A percentile compares a stretch with the other conserved stretches of the same genome.
These are phyloP conservation scores for Sinocyclocheilus grahami DNA, from an alignment of 2,113 vertebrate genomes.

Conservation along the genomic window DNA sequence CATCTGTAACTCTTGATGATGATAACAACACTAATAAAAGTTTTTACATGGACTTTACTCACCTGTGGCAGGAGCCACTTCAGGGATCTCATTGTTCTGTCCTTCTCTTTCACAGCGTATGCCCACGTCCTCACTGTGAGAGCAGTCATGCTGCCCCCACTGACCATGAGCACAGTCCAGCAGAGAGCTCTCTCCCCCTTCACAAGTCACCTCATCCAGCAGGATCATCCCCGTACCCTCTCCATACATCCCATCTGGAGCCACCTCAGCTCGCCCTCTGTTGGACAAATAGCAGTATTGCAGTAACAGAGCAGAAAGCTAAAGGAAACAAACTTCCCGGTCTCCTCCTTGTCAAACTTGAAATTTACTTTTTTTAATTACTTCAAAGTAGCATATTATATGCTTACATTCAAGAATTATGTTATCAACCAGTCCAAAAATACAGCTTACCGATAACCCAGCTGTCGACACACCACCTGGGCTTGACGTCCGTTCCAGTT, in stretches of 20 bases:
- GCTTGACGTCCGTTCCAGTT: slow-evolving; percentile 69
- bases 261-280: slow-evolving; percentile 65
- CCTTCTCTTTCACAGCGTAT: slow-evolving; percentile 70
- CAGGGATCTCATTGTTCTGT: slow-evolving; percentile 48
- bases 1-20: not conserved
- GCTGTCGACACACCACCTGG: slow-evolving; percentile 75
- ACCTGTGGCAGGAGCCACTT: slow-evolving; percentile 55
- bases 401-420: not conserved
- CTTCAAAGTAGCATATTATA: not conserved
- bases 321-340: not conserved
- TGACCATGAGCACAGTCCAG: slow-evolving; percentile 78
- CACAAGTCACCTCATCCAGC: slow-evolving; percentile 83
- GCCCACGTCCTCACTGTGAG: slow-evolving; percentile 83
- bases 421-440: not conserved
- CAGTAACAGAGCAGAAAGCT: not conserved
- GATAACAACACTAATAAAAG: not conserved
- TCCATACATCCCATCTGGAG: slow-evolving; percentile 66
- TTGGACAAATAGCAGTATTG: slow-evolving; percentile 40
- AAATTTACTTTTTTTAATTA: not conserved
- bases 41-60: not conserved
- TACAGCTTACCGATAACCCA: slow-evolving; percentile 71
- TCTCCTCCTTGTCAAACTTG: not conserved
- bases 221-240: slow-evolving; percentile 80
- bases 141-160: slow-evolving; percentile 87
- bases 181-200: slow-evolving; percentile 76